Evolutionary conservation across 2,888 invertebrate genomes (phyloP).

Genomic region (Drosophila monieri): DNA sequence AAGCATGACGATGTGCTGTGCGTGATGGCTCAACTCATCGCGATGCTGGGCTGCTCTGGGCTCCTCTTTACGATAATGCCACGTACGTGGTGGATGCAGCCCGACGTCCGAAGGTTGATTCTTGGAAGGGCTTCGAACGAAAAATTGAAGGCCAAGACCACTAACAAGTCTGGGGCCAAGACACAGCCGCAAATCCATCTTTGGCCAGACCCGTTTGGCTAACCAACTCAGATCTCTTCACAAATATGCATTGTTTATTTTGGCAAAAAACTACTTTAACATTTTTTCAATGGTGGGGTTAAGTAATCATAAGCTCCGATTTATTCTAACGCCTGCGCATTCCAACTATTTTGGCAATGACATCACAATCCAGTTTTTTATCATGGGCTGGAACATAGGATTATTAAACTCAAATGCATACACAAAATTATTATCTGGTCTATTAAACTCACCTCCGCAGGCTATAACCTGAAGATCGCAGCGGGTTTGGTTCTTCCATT

Average conservation of each 20-base stretch:
- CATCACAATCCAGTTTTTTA: constrained; percentile 28
- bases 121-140: constrained; percentile 52
- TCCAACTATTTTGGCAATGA: constrained; percentile 33
- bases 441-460: constrained; percentile 20
- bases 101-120: constrained; percentile 50
- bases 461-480: constrained; percentile 36
- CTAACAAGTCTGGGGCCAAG: not conserved
- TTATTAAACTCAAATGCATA: no score
- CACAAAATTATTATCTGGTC: no score
- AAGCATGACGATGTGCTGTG: constrained; percentile 55
- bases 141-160: constrained; percentile 53
- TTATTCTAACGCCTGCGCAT: constrained; percentile 23
- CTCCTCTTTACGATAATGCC: constrained; percentile 71
- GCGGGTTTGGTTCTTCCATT: constrained; percentile 30
- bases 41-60: constrained; percentile 24
- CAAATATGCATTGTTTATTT: constrained; percentile 57
- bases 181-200: constrained; percentile 11
- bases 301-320: not conserved
- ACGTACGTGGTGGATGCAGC: constrained; percentile 67
- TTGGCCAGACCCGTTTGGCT: constrained; percentile 9
- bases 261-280: constrained; percentile 34
- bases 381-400: constrained; percentile 22
- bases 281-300: constrained; percentile 13
- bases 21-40: constrained; percentile 45
- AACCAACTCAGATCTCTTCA: constrained; percentile 24